These are phyloP conservation scores for Leuctra nigra DNA, from an alignment of 2,888 invertebrate species.

Conservation along the genomic window DNA sequence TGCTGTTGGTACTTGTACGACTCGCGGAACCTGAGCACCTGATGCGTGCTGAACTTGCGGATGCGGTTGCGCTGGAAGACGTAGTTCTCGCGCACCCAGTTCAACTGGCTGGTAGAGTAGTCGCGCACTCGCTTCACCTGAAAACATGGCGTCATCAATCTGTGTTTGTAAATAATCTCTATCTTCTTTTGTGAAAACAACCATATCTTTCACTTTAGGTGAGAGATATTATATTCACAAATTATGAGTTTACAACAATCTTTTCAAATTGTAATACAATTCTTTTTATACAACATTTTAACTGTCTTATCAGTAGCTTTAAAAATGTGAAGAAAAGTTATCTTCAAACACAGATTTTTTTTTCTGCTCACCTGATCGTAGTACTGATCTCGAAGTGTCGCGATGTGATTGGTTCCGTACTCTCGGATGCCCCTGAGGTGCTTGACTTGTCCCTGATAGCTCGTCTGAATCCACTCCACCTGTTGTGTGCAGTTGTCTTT, in stretches of 20 bases:
- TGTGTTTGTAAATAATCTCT: too few relatives aligned
- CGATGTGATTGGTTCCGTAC: slow-evolving; percentile 83
- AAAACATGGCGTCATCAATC: too few relatives aligned
- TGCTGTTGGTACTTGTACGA: slow-evolving; percentile 95
- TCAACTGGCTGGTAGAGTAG: slow-evolving; percentile 84
- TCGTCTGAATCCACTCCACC: slow-evolving; percentile 89
- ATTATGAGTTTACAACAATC: background rate
- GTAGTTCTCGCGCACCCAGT: slow-evolving; percentile 92
- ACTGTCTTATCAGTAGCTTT: too few relatives aligned
- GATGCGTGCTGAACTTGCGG: slow-evolving; percentile 89
- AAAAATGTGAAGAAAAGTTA: too few relatives aligned
- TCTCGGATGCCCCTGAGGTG: slow-evolving; percentile 84
- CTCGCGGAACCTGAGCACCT: slow-evolving; percentile 80
- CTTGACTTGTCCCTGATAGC: slow-evolving; percentile 81
- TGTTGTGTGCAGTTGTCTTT: slow-evolving; percentile 91
- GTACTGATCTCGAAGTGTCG: slow-evolving; percentile 83
- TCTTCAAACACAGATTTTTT: too few relatives aligned
- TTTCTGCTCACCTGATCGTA: slow-evolving; percentile 84
- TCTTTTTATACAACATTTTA: too few relatives aligned
- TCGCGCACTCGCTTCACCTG: slow-evolving; percentile 88
- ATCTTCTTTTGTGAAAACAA: too few relatives aligned
- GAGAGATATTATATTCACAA: too few relatives aligned
- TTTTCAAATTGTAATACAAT: too few relatives aligned
- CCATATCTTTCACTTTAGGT: too few relatives aligned
- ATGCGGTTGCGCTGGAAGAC: slow-evolving; percentile 92